phyloP scores from a whole-genome alignment of 2,888 invertebrate genomes.

The Amphiduros pacificus region DNA sequence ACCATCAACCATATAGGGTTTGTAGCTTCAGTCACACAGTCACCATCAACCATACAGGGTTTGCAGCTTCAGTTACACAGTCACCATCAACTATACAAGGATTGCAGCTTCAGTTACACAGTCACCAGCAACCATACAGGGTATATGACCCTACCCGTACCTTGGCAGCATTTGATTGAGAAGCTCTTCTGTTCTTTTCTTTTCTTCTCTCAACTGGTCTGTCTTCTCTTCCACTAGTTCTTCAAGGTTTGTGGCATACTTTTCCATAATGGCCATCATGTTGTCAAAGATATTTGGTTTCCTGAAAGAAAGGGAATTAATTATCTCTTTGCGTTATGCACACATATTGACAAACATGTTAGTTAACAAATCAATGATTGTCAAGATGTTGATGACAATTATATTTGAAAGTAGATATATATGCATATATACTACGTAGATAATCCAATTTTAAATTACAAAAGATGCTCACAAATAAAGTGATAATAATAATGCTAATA shows the following conservation, averaged over 20 bases:
- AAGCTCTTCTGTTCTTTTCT: conserved; percentile 93
- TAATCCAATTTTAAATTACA: background rate
- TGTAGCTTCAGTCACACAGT: too few species aligned
- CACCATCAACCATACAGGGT: too few species aligned
- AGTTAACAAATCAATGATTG: background rate
- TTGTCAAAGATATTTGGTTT: conserved; percentile 95
- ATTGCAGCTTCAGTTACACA: too few species aligned
- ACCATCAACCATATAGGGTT: too few species aligned
- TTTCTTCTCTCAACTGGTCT: conserved; percentile 90
- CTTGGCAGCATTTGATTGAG: conserved; percentile 63
- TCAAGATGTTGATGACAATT: background rate
- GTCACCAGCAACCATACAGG: too few species aligned
- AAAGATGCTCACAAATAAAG: background rate
- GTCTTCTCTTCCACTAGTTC: conserved; percentile 91
- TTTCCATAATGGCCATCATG: conserved; percentile 98
- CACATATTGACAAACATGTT: too few species aligned
- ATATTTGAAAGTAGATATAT: background rate
- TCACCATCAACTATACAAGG: too few species aligned
- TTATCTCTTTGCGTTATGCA: too few species aligned
- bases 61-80: too few species aligned
- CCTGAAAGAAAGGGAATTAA: conserved; percentile 12
- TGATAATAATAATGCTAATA: too few species aligned
- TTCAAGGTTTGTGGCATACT: conserved; percentile 93
- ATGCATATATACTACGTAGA: background rate
- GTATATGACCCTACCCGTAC: too few species aligned